Evolutionary conservation across 2,888 invertebrate species (phyloP).

Genomic region (Adela reaumurella): DNA sequence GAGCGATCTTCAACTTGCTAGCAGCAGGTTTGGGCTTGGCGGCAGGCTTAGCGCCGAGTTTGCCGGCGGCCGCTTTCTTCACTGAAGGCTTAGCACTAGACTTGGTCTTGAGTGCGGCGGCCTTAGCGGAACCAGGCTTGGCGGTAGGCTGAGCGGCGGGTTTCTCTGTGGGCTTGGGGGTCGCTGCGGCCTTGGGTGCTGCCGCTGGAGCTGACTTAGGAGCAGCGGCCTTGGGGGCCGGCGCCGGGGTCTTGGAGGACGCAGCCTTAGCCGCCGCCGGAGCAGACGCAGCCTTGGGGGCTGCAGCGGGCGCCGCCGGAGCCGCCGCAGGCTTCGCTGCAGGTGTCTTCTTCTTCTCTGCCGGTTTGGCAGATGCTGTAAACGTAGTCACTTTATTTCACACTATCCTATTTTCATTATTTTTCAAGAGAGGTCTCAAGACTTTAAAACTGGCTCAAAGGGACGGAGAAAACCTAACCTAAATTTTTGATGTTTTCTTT

Average conservation of each 20-base stretch:
- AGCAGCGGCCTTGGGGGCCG: slow-evolving; percentile 33
- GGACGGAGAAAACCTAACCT: too few species aligned
- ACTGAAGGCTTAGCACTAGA: slow-evolving; percentile 50
- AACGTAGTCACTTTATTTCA: too few species aligned
- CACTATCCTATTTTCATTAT: too few species aligned
- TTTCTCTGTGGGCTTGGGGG: slow-evolving; percentile 34
- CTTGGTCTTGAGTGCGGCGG: slow-evolving; percentile 46
- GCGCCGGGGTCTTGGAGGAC: slow-evolving; percentile 42
- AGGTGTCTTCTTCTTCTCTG: slow-evolving; percentile 45
- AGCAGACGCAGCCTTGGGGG: slow-evolving; percentile 20
- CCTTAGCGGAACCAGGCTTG: slow-evolving; percentile 53
- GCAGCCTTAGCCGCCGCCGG: slow-evolving; percentile 37
- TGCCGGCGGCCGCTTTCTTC: slow-evolving; percentile 47
- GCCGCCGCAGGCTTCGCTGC: slow-evolving; percentile 57
- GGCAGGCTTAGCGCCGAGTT: slow-evolving; percentile 27
- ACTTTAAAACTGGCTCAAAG: too few species aligned
- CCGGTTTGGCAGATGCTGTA: slow-evolving; percentile 29
- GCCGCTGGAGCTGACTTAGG: slow-evolving; percentile 30
- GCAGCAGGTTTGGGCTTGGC: slow-evolving; percentile 48
- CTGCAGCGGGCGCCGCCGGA: slow-evolving; percentile 34
- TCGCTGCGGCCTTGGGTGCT: slow-evolving; percentile 27
- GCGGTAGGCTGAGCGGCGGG: slow-evolving; percentile 33
- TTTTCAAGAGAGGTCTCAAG: too few species aligned
- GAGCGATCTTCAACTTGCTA: slow-evolving; percentile 47
- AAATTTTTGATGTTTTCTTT: too few species aligned